Evolutionary conservation across 2,888 invertebrate genomes (phyloP).

Genomic region (Drosophila paucipuncta): DNA sequence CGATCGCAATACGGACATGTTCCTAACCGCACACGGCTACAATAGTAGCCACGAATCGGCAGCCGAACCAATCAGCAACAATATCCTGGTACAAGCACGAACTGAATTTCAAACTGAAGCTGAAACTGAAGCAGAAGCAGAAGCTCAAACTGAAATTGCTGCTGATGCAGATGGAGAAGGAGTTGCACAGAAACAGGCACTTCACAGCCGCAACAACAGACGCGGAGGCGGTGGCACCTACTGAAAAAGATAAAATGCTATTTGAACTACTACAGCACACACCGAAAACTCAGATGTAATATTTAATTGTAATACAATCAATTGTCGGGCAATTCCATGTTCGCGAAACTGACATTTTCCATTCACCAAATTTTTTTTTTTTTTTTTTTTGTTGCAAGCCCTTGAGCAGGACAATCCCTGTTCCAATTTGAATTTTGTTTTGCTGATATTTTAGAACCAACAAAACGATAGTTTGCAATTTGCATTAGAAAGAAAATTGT

Average conservation of each 20-base stretch:
- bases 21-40: constrained; percentile 10
- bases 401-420: background rate
- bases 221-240: constrained; percentile 36
- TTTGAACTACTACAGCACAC: constrained; percentile 3
- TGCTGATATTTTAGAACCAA: background rate
- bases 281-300: constrained; percentile 7
- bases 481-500: background rate
- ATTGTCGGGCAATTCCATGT: background rate
- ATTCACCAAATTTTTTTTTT: background rate
- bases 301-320: constrained; percentile 3
- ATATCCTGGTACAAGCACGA: background rate
- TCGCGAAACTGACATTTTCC: background rate
- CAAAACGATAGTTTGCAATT: background rate
- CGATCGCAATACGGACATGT: constrained; percentile 26
- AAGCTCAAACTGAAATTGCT: background rate
- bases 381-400: background rate
- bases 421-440: background rate
- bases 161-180: background rate
- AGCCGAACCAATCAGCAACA: background rate
- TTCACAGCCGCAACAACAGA: background rate
- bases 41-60: background rate
- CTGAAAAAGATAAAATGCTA: background rate
- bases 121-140: background rate
- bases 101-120: background rate
- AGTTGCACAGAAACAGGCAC: background rate